A percentile compares a stretch with the other conserved stretches of the same genome.
Evolutionary conservation across 2,113 vertebrate genomes (phyloP).

Genomic region (Sceloporus undulatus): DNA sequence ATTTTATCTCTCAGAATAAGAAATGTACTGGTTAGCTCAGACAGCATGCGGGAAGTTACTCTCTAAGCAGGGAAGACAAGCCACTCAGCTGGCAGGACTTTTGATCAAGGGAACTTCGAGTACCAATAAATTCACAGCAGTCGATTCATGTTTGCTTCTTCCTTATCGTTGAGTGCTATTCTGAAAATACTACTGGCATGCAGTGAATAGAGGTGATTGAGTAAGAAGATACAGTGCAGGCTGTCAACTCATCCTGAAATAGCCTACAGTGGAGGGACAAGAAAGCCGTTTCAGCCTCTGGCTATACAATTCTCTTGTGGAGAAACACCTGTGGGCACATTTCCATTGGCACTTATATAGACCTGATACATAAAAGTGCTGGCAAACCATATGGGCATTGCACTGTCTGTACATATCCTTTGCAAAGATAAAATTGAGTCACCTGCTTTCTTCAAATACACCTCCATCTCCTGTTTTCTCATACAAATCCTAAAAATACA

Average conservation of each 20-base stretch:
- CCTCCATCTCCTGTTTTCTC: not conserved
- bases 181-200: conserved; percentile 67
- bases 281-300: conserved; percentile 51
- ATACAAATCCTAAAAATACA: not conserved
- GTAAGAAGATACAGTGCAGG: conserved; percentile 56
- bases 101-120: conserved; percentile 59
- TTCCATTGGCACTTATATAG: not conserved
- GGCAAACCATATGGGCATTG: not conserved
- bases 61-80: conserved; percentile 54
- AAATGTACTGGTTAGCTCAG: conserved; percentile 57
- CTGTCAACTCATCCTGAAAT: conserved; percentile 68
- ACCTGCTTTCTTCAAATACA: not conserved
- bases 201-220: conserved; percentile 61
- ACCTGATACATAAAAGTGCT: conserved; percentile 17
- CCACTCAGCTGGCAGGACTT: conserved; percentile 49
- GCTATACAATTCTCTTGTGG: conserved; percentile 46
- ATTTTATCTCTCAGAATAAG: conserved; percentile 67
- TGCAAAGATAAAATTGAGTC: not conserved
- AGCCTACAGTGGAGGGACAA: conserved; percentile 57
- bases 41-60: conserved; percentile 47
- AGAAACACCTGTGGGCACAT: conserved; percentile 33
- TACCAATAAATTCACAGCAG: conserved; percentile 68
- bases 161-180: conserved; percentile 69
- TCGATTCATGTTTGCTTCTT: conserved; percentile 62
- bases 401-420: not conserved